Evolutionary conservation across 2,113 vertebrate genomes (phyloP), one percentile per base, ranked within the genome.

Genomic region (Eulacestoma nigropectus): DNA sequence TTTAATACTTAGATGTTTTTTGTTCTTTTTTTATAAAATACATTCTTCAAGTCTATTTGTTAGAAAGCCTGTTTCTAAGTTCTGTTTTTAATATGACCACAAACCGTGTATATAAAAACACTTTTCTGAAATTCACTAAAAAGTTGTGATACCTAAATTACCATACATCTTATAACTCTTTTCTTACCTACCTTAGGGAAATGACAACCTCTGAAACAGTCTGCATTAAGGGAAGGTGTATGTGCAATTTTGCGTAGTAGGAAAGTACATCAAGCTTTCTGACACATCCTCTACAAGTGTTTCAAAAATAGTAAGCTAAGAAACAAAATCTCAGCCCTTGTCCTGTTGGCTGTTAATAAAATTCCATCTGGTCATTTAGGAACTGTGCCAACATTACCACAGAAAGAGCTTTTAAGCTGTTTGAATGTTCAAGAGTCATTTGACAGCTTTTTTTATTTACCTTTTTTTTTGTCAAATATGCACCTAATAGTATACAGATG

Each of bases 301-400:
- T 92, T 92, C 90, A 97, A 96, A 97, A 92, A 91, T 93, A 96
- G 93, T 59, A 96, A 90, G 75, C 89, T 77, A 85, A 88, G 78
- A 96, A 94, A 74, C 35, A 81, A 92, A 93, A 86, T 84, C 82
- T 92, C 68, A 95, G 88, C 60, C 82, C 95, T 80, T 97, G 95
- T 94, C 96, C 96, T 93, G 67, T 94, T 88, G 68, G 81, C 90
- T 96, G 95, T 94, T 96, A 94, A 94, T 93, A 93, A 96, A 96
- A 93, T 96, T 95, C 96, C 96, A 97, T 96, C 95, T 97, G 96
- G 95, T 96, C 96, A 97, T 52, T 95, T 95, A 90, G 95, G 85
- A 96, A 30, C 72, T 90, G 63, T 96, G 96, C 96, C 96, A 97
- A 90, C 79, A 88, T 81, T 86, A 95, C 92, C 72, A 96, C 93